A percentile compares a stretch with the other conserved stretches of the same genome.
These are phyloP conservation scores for Hydrotaea cyrtoneurina DNA, from an alignment of 2,888 invertebrate genomes.

Conservation along the genomic window DNA sequence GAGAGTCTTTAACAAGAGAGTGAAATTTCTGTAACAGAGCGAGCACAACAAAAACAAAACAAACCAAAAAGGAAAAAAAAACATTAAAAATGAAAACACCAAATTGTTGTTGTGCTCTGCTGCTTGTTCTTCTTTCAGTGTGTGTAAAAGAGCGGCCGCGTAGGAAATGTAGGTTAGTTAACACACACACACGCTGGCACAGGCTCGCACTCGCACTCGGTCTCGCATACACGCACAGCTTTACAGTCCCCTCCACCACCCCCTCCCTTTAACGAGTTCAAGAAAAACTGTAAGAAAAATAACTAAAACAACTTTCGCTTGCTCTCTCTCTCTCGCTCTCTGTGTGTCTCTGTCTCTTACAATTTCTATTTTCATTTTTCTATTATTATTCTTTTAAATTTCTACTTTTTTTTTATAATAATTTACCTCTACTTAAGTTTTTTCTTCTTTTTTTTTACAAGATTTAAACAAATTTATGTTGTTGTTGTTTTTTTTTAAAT, in stretches of 20 bases:
- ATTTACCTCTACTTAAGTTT: not conserved
- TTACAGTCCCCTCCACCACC: not conserved
- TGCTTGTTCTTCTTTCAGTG: not conserved
- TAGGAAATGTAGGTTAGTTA: slow-evolving; percentile 65
- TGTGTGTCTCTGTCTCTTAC: too few species aligned
- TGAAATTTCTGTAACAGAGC: too few species aligned
- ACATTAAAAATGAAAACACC: not conserved
- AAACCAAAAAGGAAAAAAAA: not conserved
- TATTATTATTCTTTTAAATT: not conserved
- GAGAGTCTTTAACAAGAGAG: too few species aligned
- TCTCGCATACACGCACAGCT: not conserved
- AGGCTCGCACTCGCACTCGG: not conserved
- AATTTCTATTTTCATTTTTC: slow-evolving; percentile 3
- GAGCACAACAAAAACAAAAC: not conserved
- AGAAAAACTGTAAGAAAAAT: not conserved
- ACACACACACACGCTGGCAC: slow-evolving; percentile 25
- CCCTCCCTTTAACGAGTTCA: too few species aligned
- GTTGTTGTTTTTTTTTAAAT: not conserved
- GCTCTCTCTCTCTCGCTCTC: not conserved
- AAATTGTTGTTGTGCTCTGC: not conserved
- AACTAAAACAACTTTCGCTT: too few species aligned
- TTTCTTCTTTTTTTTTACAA: not conserved
- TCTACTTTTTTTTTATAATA: slow-evolving; percentile 31
- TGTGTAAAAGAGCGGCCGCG: slow-evolving; percentile 56
- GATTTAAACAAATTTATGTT: not conserved